Evolutionary conservation across 2,888 invertebrate genomes (phyloP).

Genomic region (Sminthurinus aureus): DNA sequence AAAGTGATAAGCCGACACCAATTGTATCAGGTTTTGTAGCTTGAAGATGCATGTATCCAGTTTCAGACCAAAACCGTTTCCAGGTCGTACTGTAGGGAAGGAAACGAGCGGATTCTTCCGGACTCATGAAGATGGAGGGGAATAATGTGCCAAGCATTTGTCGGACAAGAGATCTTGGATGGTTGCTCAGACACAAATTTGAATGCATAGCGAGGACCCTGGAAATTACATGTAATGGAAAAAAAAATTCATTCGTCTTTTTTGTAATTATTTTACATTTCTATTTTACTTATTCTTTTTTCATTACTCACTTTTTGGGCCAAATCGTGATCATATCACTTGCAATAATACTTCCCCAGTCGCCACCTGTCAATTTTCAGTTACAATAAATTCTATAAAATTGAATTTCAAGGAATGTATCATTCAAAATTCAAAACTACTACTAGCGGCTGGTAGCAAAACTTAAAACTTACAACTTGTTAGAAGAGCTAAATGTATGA

Average conservation of each 20-base stretch:
- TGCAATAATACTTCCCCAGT: not conserved
- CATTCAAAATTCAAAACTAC: no score
- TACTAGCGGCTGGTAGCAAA: no score
- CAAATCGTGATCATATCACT: not conserved
- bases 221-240: slow-evolving; percentile 10
- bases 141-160: slow-evolving; percentile 60
- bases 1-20: slow-evolving; percentile 65
- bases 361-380: not conserved
- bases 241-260: not conserved
- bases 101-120: slow-evolving; percentile 59
- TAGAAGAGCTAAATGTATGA: no score
- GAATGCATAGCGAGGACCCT: slow-evolving; percentile 70
- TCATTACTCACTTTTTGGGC: not conserved
- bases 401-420: no score
- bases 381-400: no score
- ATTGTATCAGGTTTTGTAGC: slow-evolving; percentile 89
- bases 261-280: not conserved
- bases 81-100: slow-evolving; percentile 60
- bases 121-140: slow-evolving; percentile 59
- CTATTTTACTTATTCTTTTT: not conserved
- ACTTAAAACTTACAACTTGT: no score
- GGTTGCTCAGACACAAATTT: slow-evolving; percentile 69
- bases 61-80: slow-evolving; percentile 62
- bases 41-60: slow-evolving; percentile 71
- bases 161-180: slow-evolving; percentile 60